Evolutionary conservation across 2,797 vertebrate genomes (phyloP), one percentile per base, ranked within the genome.

Genomic region (Phalanger gymnotis): DNA sequence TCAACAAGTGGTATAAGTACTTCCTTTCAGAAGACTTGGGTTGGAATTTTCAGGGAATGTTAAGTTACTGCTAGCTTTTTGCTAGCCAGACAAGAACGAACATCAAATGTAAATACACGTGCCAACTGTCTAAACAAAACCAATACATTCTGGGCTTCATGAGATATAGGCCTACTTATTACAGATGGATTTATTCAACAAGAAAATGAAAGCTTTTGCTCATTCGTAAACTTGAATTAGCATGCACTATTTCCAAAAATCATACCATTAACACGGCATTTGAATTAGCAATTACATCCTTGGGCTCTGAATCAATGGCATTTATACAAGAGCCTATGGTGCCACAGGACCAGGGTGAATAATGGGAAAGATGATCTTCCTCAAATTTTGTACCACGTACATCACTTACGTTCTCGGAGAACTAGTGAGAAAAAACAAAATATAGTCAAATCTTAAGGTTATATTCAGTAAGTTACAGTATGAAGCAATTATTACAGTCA

Each of bases 281-380:
- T 98, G 99, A 99, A 98, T 99, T 99, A 97, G 99, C 97, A 94
- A 99, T 98, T 93, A 99, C 98, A 92, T 99, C 98, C 97, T 98
- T 99, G 96, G 99, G 98, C 96, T 99, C 99, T 0, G 99, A 99
- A 98, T 99, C 99, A 51, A 99, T 99, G 90, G 99, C 99, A 97
- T 99, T 99, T 98, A 99, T 99, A 98, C 99, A 99, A 95, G 99
- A 99, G 95, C 99, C 99, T 96, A 99, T 99, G 97, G 99, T 99
- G 87, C 99, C 99, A 96, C 99, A 99, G 97, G 99, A 99, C 99
- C 99, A 99, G 4, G 99, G 99, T 16, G 99, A 99, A 98, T 99
- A 99, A 98, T 99, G 99, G 51, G 99, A 99, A 95, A 99, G 98
- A 97, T 98, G 99, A 91, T 99, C 99, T 95, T 99, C 99, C 55